Percentiles rank a stretch among this genome's conserved stretches.
Evolutionary conservation across 2,113 vertebrate genomes (phyloP).

Genomic region (Oriolus oriolus): DNA sequence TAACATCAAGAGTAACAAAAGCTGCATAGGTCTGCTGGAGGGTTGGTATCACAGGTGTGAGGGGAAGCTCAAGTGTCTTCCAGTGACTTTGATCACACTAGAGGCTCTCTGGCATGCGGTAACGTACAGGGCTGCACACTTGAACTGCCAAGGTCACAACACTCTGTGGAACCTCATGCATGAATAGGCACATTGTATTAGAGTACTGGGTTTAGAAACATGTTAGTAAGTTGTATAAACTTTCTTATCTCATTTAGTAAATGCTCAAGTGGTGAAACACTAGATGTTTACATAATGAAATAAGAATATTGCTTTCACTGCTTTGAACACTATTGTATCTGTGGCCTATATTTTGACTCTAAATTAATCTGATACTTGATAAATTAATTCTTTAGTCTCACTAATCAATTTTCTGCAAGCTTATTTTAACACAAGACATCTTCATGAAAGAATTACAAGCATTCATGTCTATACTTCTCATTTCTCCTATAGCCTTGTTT

Average conservation of each 20-base stretch:
- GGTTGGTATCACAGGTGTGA: background rate
- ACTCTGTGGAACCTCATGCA: background rate
- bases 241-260: conserved; percentile 9
- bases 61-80: background rate
- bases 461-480: background rate
- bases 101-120: background rate
- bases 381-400: background rate
- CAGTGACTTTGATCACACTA: background rate
- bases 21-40: background rate
- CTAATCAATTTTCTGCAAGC: background rate
- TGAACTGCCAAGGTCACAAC: background rate
- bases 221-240: background rate
- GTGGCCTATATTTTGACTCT: background rate
- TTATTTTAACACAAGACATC: background rate
- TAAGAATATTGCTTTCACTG: background rate
- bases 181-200: background rate
- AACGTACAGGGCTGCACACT: background rate
- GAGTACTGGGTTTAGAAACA: background rate
- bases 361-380: background rate
- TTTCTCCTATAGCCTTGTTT: background rate
- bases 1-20: background rate
- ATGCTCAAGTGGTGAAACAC: background rate
- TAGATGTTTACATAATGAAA: background rate
- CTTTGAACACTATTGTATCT: background rate
- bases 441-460: background rate